Evolutionary conservation across 2,113 vertebrate species (phyloP).

Genomic region (Paraplagusia blochii): DNA sequence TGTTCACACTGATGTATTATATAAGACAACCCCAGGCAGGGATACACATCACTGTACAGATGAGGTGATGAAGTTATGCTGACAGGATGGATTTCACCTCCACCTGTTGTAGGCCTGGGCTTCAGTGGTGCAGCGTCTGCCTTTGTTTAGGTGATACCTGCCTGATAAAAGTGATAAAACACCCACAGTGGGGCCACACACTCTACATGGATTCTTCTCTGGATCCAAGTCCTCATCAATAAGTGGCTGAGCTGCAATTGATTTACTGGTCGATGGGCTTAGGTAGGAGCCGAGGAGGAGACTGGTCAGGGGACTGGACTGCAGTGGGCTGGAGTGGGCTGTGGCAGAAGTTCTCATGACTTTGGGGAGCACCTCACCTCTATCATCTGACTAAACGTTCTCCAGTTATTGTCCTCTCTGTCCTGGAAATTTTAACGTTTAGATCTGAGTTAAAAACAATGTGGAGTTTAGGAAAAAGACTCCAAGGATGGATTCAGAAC

Average conservation of each 20-base stretch:
- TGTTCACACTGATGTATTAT: too few species aligned
- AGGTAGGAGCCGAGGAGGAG: slow-evolving; percentile 34
- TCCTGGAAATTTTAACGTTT: neutral
- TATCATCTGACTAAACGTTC: slow-evolving; percentile 1
- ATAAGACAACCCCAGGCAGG: too few species aligned
- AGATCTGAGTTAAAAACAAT: too few species aligned
- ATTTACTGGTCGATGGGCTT: slow-evolving; percentile 57
- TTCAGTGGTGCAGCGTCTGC: slow-evolving; percentile 10
- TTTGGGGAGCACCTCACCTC: slow-evolving; percentile 27
- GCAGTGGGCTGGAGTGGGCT: slow-evolving; percentile 49
- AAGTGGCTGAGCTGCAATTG: slow-evolving; percentile 44
- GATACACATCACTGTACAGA: too few species aligned
- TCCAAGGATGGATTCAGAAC: too few species aligned
- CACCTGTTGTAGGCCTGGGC: slow-evolving; percentile 4
- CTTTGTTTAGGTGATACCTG: slow-evolving; percentile 29
- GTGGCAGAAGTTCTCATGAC: slow-evolving; percentile 18
- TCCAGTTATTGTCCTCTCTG: neutral
- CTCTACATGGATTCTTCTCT: slow-evolving; percentile 28
- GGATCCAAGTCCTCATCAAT: slow-evolving; percentile 44
- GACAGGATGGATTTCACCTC: slow-evolving; percentile 27
- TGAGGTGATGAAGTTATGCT: too few species aligned
- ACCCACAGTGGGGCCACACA: slow-evolving; percentile 29
- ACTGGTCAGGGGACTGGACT: slow-evolving; percentile 53
- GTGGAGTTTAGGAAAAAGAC: too few species aligned
- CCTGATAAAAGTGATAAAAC: slow-evolving; percentile 15